A percentile compares a stretch with the other conserved stretches of the same genome.
These are phyloP conservation scores for Lydus trimaculatus DNA, from an alignment of 2,888 invertebrate species.

Conservation along the genomic window DNA sequence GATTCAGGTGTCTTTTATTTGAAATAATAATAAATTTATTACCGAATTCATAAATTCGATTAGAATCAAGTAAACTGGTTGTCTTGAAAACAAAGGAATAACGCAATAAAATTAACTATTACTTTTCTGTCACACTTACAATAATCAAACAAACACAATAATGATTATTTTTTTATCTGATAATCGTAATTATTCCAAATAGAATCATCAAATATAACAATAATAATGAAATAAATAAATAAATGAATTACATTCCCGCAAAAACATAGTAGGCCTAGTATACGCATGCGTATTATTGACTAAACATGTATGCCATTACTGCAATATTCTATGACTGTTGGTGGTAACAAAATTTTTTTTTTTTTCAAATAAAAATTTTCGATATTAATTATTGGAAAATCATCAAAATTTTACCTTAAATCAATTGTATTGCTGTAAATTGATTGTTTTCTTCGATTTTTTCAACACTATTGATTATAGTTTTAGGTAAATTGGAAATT, in stretches of 20 bases:
- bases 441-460: conserved; percentile 32
- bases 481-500: background rate
- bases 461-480: conserved; percentile 29
- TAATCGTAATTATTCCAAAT: background rate
- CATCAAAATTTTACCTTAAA: conserved; percentile 44
- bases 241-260: conserved; percentile 38
- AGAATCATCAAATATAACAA: background rate
- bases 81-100: background rate
- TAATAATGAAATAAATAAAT: too few species aligned
- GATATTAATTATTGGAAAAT: conserved; percentile 40
- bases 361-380: conserved; percentile 36
- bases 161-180: too few species aligned
- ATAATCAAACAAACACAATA: background rate
- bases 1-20: background rate
- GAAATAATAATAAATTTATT: too few species aligned
- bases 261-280: conserved; percentile 31
- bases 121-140: background rate
- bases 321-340: conserved; percentile 23
- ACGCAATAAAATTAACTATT: background rate
- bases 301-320: conserved; percentile 54
- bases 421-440: conserved; percentile 27
- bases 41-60: background rate
- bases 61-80: background rate
- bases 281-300: conserved; percentile 46
- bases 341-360: background rate